Base-by-base conservation (phyloP, 2,888 invertebrate genomes). In the Isoperla grammatica region DNA sequence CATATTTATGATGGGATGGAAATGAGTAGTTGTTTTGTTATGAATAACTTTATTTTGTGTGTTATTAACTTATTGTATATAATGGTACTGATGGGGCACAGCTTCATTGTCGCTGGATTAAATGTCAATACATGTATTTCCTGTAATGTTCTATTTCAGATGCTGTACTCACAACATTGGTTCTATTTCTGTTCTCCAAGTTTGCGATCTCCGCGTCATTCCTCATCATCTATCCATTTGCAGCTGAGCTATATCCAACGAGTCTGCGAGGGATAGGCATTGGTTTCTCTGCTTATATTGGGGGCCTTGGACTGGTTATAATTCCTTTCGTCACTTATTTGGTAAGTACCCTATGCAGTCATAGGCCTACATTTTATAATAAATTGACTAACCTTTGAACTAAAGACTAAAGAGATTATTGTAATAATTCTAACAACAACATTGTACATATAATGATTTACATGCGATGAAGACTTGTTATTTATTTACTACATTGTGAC, bases 251-350 rank as follows among this genome's bases (percentile, higher is more conserved):
- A 19, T 94, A 94, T 75, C 95, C 95, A 1, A 95, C 94, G 1
- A 90, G 90, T 72, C 79, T 93, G 48, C 81, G 95, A 67, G 94
- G 94, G 1, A 79, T 94, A 58, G 95, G 94, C 13, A 93, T 95
- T 67, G 94, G 94, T 49, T 87, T 90, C 57, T 93, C 93, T 1
- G 91, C 93, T 13, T 94, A 95, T 72, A 87, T 94, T 66, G 93
- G 90, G 56, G 94, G 94, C 56, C 77, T 92, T 64, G 95, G 94
- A 40, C 79, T 94, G 48, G 88, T 92, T 64, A 84, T 92, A 58
- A 94, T 94, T 71, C 95, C 95, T 11, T 93, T 93, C 74, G 86
- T 94, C 63, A 93, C 90, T 57, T 93, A 93, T 74, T 79, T 95
- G 81, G 92, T 92, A 79, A 80, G 82, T 68, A 29, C n/a, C n/a